These are phyloP conservation scores for Platycheirus rosarum DNA, from an alignment of 2,888 invertebrate genomes.

Conservation along the genomic window DNA sequence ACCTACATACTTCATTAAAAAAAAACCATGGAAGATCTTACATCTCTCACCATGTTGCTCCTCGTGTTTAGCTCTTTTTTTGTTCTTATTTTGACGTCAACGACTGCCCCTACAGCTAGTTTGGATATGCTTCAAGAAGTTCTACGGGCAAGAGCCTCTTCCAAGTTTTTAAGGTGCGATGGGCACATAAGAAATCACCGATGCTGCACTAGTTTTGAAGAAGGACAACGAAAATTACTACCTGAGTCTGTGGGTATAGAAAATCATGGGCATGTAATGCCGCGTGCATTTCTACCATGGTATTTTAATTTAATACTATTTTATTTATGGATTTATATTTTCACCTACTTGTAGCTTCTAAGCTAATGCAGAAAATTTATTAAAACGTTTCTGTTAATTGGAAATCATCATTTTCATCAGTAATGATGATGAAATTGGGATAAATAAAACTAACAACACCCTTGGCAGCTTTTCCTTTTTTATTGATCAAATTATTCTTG, in stretches of 20 bases:
- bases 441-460: no score
- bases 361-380: no score
- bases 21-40: conserved; percentile 32
- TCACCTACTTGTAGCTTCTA: no score
- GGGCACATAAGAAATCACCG: conserved; percentile 51
- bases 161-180: conserved; percentile 54
- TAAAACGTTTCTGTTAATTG: no score
- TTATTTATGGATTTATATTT: conserved; percentile 64
- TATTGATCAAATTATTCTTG: no score
- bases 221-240: neutral
- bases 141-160: conserved; percentile 39
- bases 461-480: conserved; percentile 1
- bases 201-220: conserved; percentile 24
- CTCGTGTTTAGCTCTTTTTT: conserved; percentile 20
- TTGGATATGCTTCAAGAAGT: conserved; percentile 64
- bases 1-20: conserved; percentile 24
- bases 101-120: conserved; percentile 28
- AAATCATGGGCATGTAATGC: conserved; percentile 47
- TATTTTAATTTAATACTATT: conserved; percentile 37
- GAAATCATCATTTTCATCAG: no score
- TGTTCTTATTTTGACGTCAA: conserved; percentile 38
- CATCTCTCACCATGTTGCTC: conserved; percentile 40
- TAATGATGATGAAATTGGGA: no score
- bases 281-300: conserved; percentile 36
- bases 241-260: neutral